Percentiles rank a stretch among this genome's conserved stretches.
phyloP scores from a whole-genome alignment of 1,140 invertebrate species.

The Phenacoccus solenopsis region DNA sequence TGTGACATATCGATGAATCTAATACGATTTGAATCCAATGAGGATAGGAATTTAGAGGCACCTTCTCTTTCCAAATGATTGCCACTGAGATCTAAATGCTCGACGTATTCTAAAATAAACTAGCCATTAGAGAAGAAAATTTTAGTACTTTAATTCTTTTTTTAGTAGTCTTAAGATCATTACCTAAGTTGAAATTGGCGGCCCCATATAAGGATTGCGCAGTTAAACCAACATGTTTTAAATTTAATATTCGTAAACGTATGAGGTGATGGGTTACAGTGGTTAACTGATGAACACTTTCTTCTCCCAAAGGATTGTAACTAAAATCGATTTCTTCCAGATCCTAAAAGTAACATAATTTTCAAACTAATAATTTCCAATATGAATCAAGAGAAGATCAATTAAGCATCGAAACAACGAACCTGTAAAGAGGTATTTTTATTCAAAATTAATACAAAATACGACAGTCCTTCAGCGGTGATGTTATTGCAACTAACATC shows the following conservation, averaged over 20 bases:
- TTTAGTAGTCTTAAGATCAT: too few species aligned
- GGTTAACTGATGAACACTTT: constrained; percentile 20
- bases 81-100: constrained; percentile 22
- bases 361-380: constrained; percentile 18
- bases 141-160: too few species aligned
- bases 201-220: constrained; percentile 10
- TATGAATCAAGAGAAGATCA: constrained; percentile 20
- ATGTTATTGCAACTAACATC: constrained; percentile 27
- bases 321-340: constrained; percentile 23
- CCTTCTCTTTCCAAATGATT: constrained; percentile 26
- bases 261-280: constrained; percentile 9
- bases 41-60: constrained; percentile 16
- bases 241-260: constrained; percentile 7
- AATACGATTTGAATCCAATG: constrained; percentile 12
- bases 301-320: constrained; percentile 24
- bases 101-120: constrained; percentile 19
- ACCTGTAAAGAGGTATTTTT: constrained; percentile 20
- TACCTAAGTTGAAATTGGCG: constrained; percentile 18
- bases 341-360: constrained; percentile 11
- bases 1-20: constrained; percentile 20
- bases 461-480: constrained; percentile 21
- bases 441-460: constrained; percentile 13
- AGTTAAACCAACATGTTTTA: constrained; percentile 20
- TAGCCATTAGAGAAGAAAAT: too few species aligned
- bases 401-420: constrained; percentile 19